Percentiles rank a stretch among this genome's conserved stretches.
These are phyloP conservation scores for Psettodes erumei DNA, from an alignment of 2,113 vertebrate genomes.

Conservation along the genomic window DNA sequence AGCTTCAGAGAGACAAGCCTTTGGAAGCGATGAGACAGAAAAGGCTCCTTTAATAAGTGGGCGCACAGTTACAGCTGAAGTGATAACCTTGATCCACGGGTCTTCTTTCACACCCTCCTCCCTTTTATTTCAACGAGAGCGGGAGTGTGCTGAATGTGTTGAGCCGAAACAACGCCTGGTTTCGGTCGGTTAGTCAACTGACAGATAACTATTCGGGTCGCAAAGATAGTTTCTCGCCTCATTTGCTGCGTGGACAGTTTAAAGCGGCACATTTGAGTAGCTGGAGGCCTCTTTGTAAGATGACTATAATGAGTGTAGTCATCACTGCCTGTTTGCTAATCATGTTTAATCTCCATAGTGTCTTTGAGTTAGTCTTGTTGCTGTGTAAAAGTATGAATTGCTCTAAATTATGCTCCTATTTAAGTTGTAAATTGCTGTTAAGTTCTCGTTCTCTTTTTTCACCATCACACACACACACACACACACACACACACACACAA, in stretches of 20 bases:
- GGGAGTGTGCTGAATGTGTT: background rate
- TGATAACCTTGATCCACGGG: conserved; percentile 10
- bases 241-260: too few relatives aligned
- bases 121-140: background rate
- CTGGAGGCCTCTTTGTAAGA: too few relatives aligned
- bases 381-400: too few relatives aligned
- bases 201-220: too few relatives aligned
- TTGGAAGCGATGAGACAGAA: conserved; percentile 40
- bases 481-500: conserved; percentile 9
- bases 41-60: conserved; percentile 31
- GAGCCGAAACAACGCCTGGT: background rate
- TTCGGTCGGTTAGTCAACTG: background rate
- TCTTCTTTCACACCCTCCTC: background rate
- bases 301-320: too few relatives aligned
- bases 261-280: too few relatives aligned
- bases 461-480: background rate
- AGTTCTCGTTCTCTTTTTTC: background rate
- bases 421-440: too few relatives aligned
- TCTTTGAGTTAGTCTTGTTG: too few relatives aligned
- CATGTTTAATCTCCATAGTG: too few relatives aligned
- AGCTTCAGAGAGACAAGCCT: conserved; percentile 55
- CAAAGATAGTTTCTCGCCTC: background rate
- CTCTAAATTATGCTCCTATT: too few relatives aligned
- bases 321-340: too few relatives aligned
- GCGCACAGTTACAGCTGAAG: conserved; percentile 6